Conservation (phyloP, 2,797 vertebrate genomes). For the Chaunax sp. region DNA sequence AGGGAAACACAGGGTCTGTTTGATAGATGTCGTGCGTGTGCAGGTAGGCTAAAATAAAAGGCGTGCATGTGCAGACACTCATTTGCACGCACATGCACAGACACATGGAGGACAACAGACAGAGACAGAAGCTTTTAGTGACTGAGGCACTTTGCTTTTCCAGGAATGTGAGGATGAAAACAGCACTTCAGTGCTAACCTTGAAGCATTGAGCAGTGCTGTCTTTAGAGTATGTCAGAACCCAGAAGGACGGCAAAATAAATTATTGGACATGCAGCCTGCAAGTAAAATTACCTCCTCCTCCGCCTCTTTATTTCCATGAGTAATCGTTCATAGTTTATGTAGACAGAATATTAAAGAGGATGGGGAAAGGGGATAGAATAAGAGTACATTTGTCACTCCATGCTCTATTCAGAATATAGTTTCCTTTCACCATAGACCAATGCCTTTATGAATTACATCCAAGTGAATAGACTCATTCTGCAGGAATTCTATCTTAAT, state of each 20-base stretch:
- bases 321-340: slow-evolving; percentile 74
- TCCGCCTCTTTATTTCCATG: slow-evolving; percentile 76
- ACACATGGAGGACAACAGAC: slow-evolving; percentile 34
- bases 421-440: slow-evolving; percentile 50
- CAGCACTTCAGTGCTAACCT: slow-evolving; percentile 79
- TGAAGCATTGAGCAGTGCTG: slow-evolving; percentile 73
- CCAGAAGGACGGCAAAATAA: slow-evolving; percentile 77
- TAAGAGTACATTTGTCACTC: slow-evolving; percentile 61
- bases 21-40: slow-evolving; percentile 53
- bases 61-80: neutral
- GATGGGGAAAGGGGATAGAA: slow-evolving; percentile 46
- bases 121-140: slow-evolving; percentile 69
- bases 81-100: neutral
- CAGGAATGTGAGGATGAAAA: slow-evolving; percentile 73
- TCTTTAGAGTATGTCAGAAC: slow-evolving; percentile 63
- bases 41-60: slow-evolving; percentile 28
- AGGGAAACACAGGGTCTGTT: slow-evolving; percentile 48
- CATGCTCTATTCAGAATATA: slow-evolving; percentile 47
- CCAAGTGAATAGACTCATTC: slow-evolving; percentile 60
- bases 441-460: slow-evolving; percentile 63
- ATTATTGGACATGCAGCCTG: slow-evolving; percentile 73
- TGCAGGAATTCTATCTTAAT: slow-evolving; percentile 51
- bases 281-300: slow-evolving; percentile 74
- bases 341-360: slow-evolving; percentile 80
- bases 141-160: slow-evolving; percentile 62